Evolutionary conservation across 2,113 vertebrate species (phyloP).

Genomic region (Beaufortia kweichowensis): DNA sequence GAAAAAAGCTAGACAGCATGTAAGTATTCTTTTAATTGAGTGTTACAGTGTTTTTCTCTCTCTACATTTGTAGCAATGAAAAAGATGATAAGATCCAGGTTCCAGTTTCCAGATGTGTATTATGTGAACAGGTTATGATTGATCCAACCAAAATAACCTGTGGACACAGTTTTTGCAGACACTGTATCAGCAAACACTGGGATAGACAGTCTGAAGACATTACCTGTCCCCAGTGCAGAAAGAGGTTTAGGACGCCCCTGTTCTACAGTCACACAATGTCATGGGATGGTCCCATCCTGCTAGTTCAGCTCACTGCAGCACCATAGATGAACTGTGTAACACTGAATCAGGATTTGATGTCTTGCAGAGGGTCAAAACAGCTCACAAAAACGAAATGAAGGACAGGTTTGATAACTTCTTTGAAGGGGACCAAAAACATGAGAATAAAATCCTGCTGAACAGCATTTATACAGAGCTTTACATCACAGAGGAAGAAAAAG

Average conservation of each 20-base stretch:
- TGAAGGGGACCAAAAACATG: background rate
- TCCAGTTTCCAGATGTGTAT: background rate
- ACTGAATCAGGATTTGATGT: background rate
- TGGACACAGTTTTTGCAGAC: conserved; percentile 24
- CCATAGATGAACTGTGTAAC: background rate
- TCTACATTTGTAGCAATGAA: background rate
- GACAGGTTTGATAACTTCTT: background rate
- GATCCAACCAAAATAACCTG: background rate
- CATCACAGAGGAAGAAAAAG: background rate
- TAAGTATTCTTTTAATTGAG: background rate
- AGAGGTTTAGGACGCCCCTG: background rate
- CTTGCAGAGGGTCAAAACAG: background rate
- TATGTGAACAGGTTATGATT: background rate
- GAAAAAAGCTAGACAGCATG: no score
- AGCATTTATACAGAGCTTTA: background rate
- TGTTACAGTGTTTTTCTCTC: background rate
- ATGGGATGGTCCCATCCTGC: background rate
- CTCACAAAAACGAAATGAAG: background rate
- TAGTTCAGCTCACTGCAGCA: background rate
- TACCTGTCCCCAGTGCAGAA: background rate
- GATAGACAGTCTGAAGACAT: background rate
- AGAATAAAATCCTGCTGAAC: background rate
- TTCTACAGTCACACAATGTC: background rate
- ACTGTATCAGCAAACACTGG: background rate
- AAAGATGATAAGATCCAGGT: background rate